Conservation (phyloP, 2,888 invertebrate genomes). For the Notocelia uddmanniana region DNA sequence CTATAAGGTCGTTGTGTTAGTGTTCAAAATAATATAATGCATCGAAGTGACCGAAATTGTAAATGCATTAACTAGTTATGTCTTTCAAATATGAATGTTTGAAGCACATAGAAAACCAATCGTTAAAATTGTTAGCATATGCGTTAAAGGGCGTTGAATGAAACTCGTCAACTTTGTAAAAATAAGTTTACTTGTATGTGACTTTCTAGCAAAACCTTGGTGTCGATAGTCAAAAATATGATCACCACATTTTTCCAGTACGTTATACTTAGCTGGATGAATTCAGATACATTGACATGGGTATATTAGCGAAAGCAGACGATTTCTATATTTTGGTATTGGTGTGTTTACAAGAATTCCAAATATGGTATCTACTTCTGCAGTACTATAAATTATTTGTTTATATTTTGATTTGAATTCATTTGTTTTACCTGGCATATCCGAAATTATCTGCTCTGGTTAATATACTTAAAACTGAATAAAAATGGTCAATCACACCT, state of each 20-base stretch:
- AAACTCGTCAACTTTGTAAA: constrained; percentile 5
- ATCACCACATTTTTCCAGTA: background rate
- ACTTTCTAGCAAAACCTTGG: background rate
- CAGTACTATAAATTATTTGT: no score
- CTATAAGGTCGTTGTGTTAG: constrained; percentile 5
- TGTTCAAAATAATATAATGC: constrained; percentile 6
- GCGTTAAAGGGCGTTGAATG: constrained; percentile 26
- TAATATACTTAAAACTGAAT: background rate
- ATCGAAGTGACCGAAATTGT: constrained; percentile 14
- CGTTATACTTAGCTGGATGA: background rate
- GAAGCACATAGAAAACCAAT: constrained; percentile 25
- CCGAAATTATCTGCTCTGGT: background rate
- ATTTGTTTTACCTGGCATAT: no score
- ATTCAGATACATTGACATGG: background rate
- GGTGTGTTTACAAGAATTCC: background rate
- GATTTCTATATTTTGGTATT: background rate
- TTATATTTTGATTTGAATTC: no score
- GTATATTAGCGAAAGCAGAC: constrained; percentile 1
- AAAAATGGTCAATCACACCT: background rate
- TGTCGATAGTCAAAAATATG: background rate
- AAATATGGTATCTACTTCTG: background rate
- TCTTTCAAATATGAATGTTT: constrained; percentile 28
- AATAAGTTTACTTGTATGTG: constrained; percentile 5
- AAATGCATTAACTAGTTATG: constrained; percentile 17
- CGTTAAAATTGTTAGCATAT: constrained; percentile 23